Conservation (phyloP, 2,888 invertebrate species). For the Ephialtes manifestator region DNA sequence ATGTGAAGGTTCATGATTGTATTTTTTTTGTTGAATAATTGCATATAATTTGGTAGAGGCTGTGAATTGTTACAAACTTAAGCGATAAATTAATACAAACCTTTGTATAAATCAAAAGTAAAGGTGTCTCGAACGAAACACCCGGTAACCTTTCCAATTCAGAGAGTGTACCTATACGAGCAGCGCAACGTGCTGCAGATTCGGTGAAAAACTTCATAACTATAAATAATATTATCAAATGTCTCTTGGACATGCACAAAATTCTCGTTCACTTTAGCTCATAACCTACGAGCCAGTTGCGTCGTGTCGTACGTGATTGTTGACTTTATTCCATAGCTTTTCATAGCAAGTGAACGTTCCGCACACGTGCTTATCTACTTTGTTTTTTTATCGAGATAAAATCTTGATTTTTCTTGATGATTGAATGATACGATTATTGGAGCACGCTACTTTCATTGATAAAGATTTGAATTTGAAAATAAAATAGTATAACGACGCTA, state of each 20-base stretch:
- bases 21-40: too few species aligned
- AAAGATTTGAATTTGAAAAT: too few species aligned
- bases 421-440: not conserved
- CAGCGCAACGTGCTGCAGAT: slow-evolving; percentile 88
- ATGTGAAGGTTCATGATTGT: too few species aligned
- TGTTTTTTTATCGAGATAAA: not conserved
- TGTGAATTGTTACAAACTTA: slow-evolving; percentile 83
- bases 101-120: slow-evolving; percentile 92
- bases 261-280: not conserved
- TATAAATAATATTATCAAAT: not conserved
- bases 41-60: not conserved
- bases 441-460: too few species aligned
- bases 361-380: not conserved
- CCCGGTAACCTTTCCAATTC: slow-evolving; percentile 88
- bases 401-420: not conserved
- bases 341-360: not conserved
- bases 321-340: not conserved
- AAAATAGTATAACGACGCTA: too few species aligned
- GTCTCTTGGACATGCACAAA: not conserved
- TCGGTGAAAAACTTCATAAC: slow-evolving; percentile 91
- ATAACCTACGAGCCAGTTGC: not conserved
- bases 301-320: not conserved
- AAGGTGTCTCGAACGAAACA: slow-evolving; percentile 90
- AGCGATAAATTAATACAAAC: slow-evolving; percentile 83
- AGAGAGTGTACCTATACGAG: slow-evolving; percentile 90